phyloP scores from a whole-genome alignment of 2,113 vertebrate genomes.

The Gymnorhina tibicen region DNA sequence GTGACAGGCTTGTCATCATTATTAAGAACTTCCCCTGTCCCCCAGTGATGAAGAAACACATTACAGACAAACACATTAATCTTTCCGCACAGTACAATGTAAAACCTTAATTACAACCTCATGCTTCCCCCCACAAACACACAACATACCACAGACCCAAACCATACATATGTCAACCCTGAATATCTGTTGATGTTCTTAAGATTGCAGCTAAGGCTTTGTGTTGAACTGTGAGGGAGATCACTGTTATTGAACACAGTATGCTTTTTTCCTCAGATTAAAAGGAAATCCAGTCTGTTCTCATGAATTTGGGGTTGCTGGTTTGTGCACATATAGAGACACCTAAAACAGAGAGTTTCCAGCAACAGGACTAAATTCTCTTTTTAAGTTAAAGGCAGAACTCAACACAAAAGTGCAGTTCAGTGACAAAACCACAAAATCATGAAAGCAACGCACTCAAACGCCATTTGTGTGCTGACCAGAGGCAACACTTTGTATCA shows the following conservation, averaged over 20 bases:
- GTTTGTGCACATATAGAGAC: not conserved
- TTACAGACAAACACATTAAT: conserved; percentile 63
- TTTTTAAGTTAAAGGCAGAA: not conserved
- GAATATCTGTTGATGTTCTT: not conserved
- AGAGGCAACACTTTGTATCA: not conserved
- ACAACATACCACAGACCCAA: conserved; percentile 21
- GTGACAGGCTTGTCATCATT: conserved; percentile 55
- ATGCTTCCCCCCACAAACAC: conserved; percentile 45
- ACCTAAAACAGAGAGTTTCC: not conserved
- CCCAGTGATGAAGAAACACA: conserved; percentile 54
- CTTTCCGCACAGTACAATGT: conserved; percentile 56
- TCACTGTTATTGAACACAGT: not conserved
- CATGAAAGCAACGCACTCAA: not conserved
- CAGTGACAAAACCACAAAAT: not conserved
- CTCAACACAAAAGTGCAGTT: not conserved
- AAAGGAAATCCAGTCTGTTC: not conserved
- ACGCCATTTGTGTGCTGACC: not conserved
- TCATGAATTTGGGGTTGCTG: not conserved
- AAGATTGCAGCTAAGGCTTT: not conserved
- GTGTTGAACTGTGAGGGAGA: not conserved
- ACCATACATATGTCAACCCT: not conserved
- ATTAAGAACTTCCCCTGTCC: conserved; percentile 54
- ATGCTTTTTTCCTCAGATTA: not conserved
- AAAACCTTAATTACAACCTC: conserved; percentile 64
- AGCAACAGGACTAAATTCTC: not conserved